Conservation (phyloP, 2,888 invertebrate genomes). For the Catocala fraxini region DNA sequence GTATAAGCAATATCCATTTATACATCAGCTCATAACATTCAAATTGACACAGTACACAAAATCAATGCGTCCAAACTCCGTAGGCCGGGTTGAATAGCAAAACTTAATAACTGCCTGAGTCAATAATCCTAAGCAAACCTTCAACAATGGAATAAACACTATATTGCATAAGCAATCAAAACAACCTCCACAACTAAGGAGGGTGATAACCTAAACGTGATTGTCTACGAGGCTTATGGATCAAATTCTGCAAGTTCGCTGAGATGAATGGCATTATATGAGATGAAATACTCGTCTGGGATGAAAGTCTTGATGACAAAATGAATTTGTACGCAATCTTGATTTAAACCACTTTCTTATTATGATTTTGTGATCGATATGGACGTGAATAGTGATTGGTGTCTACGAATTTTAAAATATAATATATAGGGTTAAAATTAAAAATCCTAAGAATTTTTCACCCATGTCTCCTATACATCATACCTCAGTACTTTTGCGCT, state of each 20-base stretch:
- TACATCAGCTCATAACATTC: background rate
- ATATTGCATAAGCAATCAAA: constrained; percentile 14
- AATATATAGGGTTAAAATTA: no score
- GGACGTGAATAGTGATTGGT: no score
- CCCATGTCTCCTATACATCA: no score
- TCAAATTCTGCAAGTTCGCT: constrained; percentile 9
- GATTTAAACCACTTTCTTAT: no score
- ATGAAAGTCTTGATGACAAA: background rate
- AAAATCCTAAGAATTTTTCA: no score
- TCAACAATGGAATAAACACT: constrained; percentile 13
- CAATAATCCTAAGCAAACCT: constrained; percentile 21
- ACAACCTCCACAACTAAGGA: constrained; percentile 2
- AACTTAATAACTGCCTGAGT: constrained; percentile 15
- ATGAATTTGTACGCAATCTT: background rate
- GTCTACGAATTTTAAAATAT: no score
- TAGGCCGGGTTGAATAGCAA: constrained; percentile 3
- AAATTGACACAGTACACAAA: constrained; percentile 9
- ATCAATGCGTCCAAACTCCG: constrained; percentile 2
- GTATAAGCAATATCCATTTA: background rate
- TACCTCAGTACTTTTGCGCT: no score
- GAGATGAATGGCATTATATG: constrained; percentile 2
- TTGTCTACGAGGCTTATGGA: constrained; percentile 15
- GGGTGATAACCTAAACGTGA: constrained; percentile 11
- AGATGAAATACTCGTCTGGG: background rate
- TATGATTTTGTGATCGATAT: no score